Conservation (phyloP, 2,797 vertebrate species). For the Echiichthys vipera region DNA sequence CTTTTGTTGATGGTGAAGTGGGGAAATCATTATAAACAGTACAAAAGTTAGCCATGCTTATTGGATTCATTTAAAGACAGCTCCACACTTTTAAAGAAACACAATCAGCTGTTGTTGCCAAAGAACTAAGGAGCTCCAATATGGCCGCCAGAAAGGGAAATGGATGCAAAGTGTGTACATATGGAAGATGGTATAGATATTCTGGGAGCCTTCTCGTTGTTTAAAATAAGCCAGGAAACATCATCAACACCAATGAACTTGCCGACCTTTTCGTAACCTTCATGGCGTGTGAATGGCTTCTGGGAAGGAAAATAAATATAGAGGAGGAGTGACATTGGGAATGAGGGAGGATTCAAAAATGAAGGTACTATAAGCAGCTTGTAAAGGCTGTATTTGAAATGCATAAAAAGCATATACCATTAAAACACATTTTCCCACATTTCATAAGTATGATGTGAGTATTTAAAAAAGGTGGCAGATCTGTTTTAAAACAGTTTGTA, state of each 20-base stretch:
- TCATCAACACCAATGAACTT: slow-evolving; percentile 19
- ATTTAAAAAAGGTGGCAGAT: slow-evolving; percentile 11
- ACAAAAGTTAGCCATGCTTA: background rate
- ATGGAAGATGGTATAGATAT: slow-evolving; percentile 15
- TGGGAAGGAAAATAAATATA: background rate
- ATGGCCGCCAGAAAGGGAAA: background rate
- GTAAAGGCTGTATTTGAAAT: slow-evolving; percentile 24
- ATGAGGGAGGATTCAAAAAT: background rate
- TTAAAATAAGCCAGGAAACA: slow-evolving; percentile 36
- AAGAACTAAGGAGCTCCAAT: background rate
- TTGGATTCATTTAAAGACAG: background rate
- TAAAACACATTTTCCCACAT: background rate
- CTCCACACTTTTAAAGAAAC: background rate
- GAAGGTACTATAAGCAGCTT: slow-evolving; percentile 46
- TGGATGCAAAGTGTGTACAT: background rate
- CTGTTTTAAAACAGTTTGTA: slow-evolving; percentile 17
- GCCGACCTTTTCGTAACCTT: slow-evolving; percentile 17
- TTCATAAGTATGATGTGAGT: slow-evolving; percentile 9
- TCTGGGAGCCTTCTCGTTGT: slow-evolving; percentile 21
- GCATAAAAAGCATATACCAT: background rate
- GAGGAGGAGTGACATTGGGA: background rate
- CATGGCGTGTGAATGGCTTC: slow-evolving; percentile 20
- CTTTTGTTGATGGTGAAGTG: background rate
- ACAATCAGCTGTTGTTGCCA: background rate
- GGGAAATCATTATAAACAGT: background rate